Percentiles rank a stretch among this genome's conserved stretches.
Evolutionary conservation across 2,113 vertebrate genomes (phyloP).

Genomic region (Ursus arctos): DNA sequence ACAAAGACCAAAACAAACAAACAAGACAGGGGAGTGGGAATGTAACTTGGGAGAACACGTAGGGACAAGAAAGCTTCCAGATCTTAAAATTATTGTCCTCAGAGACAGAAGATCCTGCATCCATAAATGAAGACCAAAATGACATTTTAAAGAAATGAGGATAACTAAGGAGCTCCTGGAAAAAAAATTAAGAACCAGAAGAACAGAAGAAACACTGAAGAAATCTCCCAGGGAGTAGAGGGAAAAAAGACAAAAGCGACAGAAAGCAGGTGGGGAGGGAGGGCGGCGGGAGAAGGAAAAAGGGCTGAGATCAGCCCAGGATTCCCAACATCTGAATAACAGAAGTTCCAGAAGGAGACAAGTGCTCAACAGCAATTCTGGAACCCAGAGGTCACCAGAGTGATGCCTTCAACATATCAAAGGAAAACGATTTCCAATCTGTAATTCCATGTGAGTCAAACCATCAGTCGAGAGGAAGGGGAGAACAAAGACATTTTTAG

Average conservation of each 20-base stretch:
- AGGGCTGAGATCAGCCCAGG: neutral
- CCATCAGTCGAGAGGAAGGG: neutral
- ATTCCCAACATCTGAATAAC: neutral
- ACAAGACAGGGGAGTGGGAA: neutral
- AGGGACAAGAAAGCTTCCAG: neutral
- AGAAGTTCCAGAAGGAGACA: neutral
- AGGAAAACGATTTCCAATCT: neutral
- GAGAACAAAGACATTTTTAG: neutral
- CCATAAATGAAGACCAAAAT: neutral
- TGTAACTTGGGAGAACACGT: neutral
- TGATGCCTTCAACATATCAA: neutral
- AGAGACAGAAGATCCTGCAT: neutral
- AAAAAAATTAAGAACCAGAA: neutral
- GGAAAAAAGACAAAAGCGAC: neutral
- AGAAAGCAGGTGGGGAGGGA: neutral
- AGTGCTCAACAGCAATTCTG: neutral
- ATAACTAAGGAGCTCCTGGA: neutral
- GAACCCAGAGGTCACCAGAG: neutral
- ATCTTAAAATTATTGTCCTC: neutral
- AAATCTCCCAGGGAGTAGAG: neutral
- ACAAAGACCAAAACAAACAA: neutral
- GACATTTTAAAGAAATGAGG: neutral
- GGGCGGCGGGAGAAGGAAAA: fast-evolving
- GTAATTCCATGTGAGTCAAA: neutral
- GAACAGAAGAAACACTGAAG: neutral